Evolutionary conservation across 1,140 invertebrate genomes (phyloP).

Genomic region (Lepidotrigona ventralis): DNA sequence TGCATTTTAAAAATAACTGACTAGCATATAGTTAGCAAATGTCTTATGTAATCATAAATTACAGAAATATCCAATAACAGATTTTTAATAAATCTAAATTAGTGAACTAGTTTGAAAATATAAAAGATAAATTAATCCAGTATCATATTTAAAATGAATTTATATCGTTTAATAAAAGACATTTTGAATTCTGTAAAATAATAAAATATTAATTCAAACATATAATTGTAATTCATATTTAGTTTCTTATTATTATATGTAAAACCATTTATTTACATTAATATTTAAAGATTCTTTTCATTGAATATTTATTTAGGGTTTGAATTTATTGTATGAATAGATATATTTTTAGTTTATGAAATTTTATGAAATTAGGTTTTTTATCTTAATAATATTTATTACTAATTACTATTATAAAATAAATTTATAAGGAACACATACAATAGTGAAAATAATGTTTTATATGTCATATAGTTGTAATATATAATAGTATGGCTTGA

Average conservation of each 20-base stretch:
- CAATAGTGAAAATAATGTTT: conserved; percentile 15
- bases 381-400: background rate
- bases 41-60: background rate
- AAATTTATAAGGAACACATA: conserved; percentile 14
- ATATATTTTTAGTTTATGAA: background rate
- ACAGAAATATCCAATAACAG: background rate
- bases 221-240: background rate
- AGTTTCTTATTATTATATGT: too few relatives aligned
- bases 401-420: background rate
- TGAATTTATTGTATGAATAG: background rate
- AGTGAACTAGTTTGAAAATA: too few relatives aligned
- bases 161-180: background rate
- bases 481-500: background rate
- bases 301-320: background rate
- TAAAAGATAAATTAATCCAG: background rate
- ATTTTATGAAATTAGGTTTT: background rate
- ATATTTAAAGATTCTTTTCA: background rate
- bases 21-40: background rate
- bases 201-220: background rate
- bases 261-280: too few relatives aligned
- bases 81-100: background rate
- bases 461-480: background rate
- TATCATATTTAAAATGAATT: background rate
- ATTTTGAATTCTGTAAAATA: background rate
- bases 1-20: background rate